Conservation (phyloP, 2,797 vertebrate genomes). For the Xenops minutus region DNA sequence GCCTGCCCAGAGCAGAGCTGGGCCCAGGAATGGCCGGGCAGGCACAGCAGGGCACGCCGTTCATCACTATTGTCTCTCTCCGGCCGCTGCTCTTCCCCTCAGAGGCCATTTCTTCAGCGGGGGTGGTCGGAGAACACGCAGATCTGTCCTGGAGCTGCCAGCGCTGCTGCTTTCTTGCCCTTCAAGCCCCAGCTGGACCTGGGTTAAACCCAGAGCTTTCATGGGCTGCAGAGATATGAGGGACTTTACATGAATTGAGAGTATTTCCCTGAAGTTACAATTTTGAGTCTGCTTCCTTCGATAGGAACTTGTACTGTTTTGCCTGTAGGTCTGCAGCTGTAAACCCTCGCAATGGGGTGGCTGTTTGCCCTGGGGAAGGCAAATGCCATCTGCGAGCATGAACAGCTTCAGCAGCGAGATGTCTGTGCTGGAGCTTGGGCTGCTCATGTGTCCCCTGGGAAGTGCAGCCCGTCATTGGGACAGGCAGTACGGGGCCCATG, state of each 20-base stretch:
- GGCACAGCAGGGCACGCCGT: rapidly evolving
- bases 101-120: background rate
- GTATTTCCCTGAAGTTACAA: background rate
- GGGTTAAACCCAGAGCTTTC: background rate
- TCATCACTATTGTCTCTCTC: background rate
- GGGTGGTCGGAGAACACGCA: background rate
- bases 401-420: background rate
- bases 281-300: background rate
- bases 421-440: background rate
- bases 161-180: background rate
- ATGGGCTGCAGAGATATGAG: background rate
- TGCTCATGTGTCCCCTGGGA: rapidly evolving
- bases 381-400: rapidly evolving
- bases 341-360: background rate
- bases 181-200: rapidly evolving
- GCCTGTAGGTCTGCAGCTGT: background rate
- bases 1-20: rapidly evolving
- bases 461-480: background rate
- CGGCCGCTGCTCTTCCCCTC: background rate
- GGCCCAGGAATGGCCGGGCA: rapidly evolving
- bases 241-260: background rate
- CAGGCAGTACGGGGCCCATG: rapidly evolving
- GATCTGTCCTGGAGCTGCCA: background rate
- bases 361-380: background rate
- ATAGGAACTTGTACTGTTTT: background rate